A percentile compares a stretch with the other conserved stretches of the same genome.
phyloP scores from a whole-genome alignment of 2,113 vertebrate species.

The Nibea albiflora region DNA sequence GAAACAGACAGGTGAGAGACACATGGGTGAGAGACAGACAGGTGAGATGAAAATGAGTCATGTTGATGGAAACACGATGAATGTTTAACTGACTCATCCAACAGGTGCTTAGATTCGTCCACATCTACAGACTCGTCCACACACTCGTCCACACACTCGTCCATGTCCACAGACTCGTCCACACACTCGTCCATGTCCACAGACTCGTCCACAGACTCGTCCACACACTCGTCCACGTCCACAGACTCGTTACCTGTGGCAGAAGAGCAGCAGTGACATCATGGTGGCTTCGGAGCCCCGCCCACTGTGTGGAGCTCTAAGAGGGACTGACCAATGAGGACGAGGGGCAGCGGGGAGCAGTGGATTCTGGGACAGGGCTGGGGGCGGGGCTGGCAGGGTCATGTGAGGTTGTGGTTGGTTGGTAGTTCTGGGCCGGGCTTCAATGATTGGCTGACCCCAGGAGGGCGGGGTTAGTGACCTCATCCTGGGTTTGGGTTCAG shows the following conservation, averaged over 20 bases:
- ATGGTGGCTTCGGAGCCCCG: constrained; percentile 45
- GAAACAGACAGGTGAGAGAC: too few species aligned
- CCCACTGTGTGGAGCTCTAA: neutral
- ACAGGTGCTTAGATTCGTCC: too few species aligned
- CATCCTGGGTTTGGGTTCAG: neutral
- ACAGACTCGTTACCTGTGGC: constrained; percentile 58
- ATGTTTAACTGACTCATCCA: too few species aligned
- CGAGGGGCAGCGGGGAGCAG: neutral
- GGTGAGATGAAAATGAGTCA: too few species aligned
- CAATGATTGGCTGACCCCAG: constrained; percentile 3
- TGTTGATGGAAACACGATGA: too few species aligned
- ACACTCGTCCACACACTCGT: too few species aligned
- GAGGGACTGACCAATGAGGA: constrained; percentile 39
- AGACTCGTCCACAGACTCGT: too few species aligned
- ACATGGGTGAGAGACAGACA: too few species aligned
- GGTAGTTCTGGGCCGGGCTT: neutral
- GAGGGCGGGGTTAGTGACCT: neutral
- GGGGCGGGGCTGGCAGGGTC: neutral
- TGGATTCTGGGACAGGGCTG: neutral
- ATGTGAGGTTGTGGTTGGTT: neutral
- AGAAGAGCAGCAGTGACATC: constrained; percentile 64
- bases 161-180: too few species aligned
- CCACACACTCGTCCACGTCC: too few species aligned
- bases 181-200: too few species aligned
- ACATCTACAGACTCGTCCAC: too few species aligned